Evolutionary conservation across 2,113 vertebrate species (phyloP), one percentile per base, ranked within the genome.

Genomic region (Seriola aureovittata): DNA sequence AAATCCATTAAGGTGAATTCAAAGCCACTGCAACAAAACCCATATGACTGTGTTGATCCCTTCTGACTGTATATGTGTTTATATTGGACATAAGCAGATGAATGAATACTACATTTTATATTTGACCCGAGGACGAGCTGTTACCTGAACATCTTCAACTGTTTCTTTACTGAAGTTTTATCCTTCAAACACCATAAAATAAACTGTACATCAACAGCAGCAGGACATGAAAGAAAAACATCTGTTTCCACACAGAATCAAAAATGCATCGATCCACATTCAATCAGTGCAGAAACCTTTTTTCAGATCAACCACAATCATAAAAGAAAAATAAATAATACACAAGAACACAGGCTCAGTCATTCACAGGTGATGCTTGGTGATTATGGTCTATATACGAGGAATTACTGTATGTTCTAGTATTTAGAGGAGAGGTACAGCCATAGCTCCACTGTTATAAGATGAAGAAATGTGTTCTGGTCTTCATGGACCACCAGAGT

Each of bases 291-390:
- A 55, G 52, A 55, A 55, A n/a, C 5, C 11, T 1, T 58, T 25
- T 12, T 25, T 25, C 23, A 58, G 12, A 3, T 29, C 11, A 6
- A 29, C 55, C 11, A 2, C 4, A 29, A 29, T 48, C 4, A 17
- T 17, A 48, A 48, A 17, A 17, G 13, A 48, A 44, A 3, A 16
- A 5, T 21, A 52, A 52, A 52, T 19, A 55, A 21, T 11, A 40
- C 36, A 72, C 13, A 40, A 6, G 36, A 58, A 36, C 11, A 63
- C 59, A 38, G 77, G 77, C 68, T 65, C 68, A 65, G 67, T 71
- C 25, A 46, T 55, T 64, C 23, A 44, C 57, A 71, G 59, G 17
- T 42, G 55, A 40, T 23, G 21, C 29, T n/a, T 46, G 12, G 32
- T 69, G 65, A 54, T 29, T 29, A 29, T 29, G 29, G 29, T 29